A percentile compares a stretch with the other conserved stretches of the same genome.
Evolutionary conservation across 2,113 vertebrate species (phyloP).

Genomic region (Theristicus caerulescens): DNA sequence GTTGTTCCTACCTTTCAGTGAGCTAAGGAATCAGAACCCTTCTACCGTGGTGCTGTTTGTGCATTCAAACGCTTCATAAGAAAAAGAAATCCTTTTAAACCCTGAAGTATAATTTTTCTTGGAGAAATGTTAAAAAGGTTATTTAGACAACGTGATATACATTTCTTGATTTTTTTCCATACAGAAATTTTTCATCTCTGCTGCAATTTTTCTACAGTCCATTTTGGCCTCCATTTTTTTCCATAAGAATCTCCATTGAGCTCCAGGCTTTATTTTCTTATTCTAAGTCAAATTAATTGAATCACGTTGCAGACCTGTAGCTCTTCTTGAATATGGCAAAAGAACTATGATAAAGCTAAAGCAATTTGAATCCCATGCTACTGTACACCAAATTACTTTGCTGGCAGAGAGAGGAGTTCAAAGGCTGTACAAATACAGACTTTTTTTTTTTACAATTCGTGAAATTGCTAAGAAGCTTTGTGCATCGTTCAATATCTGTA

Average conservation of each 20-base stretch:
- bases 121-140: not conserved
- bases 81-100: not conserved
- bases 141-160: not conserved
- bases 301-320: not conserved
- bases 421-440: not conserved
- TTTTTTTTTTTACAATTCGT: not conserved
- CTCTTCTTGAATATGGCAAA: not conserved
- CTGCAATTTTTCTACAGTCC: not conserved
- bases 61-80: not conserved
- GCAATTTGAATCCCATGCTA: not conserved
- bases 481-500: not conserved
- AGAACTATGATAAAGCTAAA: not conserved
- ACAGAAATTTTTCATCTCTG: not conserved
- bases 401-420: not conserved
- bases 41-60: not conserved
- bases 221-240: not conserved
- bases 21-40: not conserved
- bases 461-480: not conserved
- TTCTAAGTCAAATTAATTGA: not conserved
- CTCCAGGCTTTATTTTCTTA: not conserved
- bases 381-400: not conserved
- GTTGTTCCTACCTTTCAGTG: not conserved
- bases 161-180: not conserved
- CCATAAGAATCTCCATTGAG: not conserved
- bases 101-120: not conserved